These are phyloP conservation scores for Hylyphantes graminicola DNA, from an alignment of 1,140 invertebrate genomes.

Conservation along the genomic window DNA sequence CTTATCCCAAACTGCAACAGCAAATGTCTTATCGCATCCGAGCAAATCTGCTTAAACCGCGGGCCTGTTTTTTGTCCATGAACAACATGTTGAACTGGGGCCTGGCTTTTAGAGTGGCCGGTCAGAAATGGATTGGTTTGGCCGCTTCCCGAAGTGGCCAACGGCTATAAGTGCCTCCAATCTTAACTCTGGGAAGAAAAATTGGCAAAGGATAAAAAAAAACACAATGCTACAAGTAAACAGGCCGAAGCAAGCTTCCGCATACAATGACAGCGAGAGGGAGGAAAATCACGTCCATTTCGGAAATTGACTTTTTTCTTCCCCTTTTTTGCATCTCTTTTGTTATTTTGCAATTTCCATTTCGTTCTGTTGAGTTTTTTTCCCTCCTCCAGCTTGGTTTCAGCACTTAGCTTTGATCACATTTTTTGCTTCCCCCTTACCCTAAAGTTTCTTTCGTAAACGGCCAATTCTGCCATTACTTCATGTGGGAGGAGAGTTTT, in stretches of 20 bases:
- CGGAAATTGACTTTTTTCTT: slow-evolving; percentile 51
- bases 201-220: slow-evolving; percentile 24
- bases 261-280: slow-evolving; percentile 16
- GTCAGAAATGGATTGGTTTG: slow-evolving; percentile 46
- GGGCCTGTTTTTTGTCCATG: slow-evolving; percentile 30
- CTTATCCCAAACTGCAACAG: not conserved
- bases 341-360: slow-evolving; percentile 44
- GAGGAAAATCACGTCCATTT: slow-evolving; percentile 45
- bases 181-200: slow-evolving; percentile 50
- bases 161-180: slow-evolving; percentile 32
- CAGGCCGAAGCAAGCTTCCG: slow-evolving; percentile 20
- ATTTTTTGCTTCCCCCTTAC: not conserved
- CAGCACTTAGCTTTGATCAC: slow-evolving; percentile 53
- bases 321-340: slow-evolving; percentile 54
- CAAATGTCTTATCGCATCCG: slow-evolving; percentile 29
- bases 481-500: too few species aligned
- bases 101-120: slow-evolving; percentile 29
- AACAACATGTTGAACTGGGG: slow-evolving; percentile 48
- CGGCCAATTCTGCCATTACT: not conserved
- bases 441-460: not conserved
- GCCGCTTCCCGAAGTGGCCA: not conserved
- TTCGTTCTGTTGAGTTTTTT: not conserved
- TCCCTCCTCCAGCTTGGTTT: slow-evolving; percentile 24
- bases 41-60: slow-evolving; percentile 44
- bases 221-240: slow-evolving; percentile 10